Evolutionary conservation across 2,888 invertebrate genomes (phyloP), one percentile per base, ranked within the genome.

Genomic region (Pseudococcus jackbeardsleyi): DNA sequence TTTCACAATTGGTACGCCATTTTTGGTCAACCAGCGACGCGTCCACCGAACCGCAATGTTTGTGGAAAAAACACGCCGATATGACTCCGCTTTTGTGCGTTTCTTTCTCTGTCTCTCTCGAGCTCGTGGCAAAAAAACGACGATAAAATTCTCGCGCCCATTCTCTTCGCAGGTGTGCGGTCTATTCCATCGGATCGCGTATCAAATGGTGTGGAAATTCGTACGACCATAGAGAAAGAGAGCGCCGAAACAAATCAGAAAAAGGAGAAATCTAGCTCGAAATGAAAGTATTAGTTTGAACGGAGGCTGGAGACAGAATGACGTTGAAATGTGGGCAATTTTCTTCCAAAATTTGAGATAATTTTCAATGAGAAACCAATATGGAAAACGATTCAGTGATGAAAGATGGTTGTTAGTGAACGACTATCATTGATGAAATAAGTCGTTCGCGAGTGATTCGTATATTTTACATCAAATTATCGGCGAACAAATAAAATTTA

Each of bases 131-230:
- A 11, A 22, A 8, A 64, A 19, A 9, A 64, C 22, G 22, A 22
- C 22, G 22, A 15, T 22, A 64, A 64, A 64, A 19, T 64, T 64
- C 64, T 19, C 9, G 59, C 59, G n/a, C n/a, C 59, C 59, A 15
- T 17, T 59, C n/a, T 59, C 59, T 59, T 59, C 59, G 59, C n/a
- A 59, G 59, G 59, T 59, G 59, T 59, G 64, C 64, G 64, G 64
- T 64, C 19, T 22, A 33, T 64, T 64, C 19, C 22, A 79, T 15
- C 39, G 42, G 33, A 17, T 19, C 59, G 33, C 46, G 48, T 3
- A 26, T 64, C 54, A 12, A 26, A 26, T 46, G 22, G 12, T 15
- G 59, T 50, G 84, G 84, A 84, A 33, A 84, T 42, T 42, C 86
- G 11, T 33, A 85, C 84, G 64, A 22, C 48, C 9, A 22, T 46